Base-by-base conservation (phyloP, 2,113 vertebrate species). In the Synodontis membranacea region DNA sequence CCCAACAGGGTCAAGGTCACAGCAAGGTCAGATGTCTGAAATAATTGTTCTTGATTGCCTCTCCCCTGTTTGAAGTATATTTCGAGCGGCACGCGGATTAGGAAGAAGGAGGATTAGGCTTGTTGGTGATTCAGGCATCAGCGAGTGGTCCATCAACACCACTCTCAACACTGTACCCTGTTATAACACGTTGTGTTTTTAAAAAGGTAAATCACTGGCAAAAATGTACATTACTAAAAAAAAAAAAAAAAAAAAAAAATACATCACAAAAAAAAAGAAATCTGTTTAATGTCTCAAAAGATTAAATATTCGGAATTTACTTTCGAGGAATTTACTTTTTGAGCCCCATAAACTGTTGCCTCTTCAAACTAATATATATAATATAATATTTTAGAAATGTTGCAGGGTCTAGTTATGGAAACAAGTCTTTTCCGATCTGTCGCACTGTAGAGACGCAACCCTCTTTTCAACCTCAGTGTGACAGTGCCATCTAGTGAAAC, bases 401-500 rank as follows among this genome's bases (percentile, higher is more conserved):
- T 46, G 7, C 46, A 48, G 21, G 60, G 42, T 14, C 39, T 28
- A 8, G 28, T 28, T 44, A 6, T 19, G 34, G 48, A 72, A 23
- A n/a, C 25, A 2, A 4, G 14, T 75, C 17, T 58, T 74, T 39
- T 21, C 23, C 9, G 5, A 1, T 5, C 2, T 64, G 4, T 75
- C 21, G 1, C 14, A 31, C 75, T 80, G 15, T 39, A 25, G 15
- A 80, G 25, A 58, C 10, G 0, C 19, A 11, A 31, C 12, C 23
- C 48, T n/a, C 34, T 25, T 74, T 80, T 58, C 48, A 56, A 31
- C 80, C 46, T 37, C 8, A 79, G n/a, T 37, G 19, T 75, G 62
- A 92, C 92, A 94, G 87, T 91, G 91, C 92, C 94, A 92, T 79
- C 94, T 91, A 88, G 92, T 91, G 94, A 64, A 79, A 37, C 34